Evolutionary conservation across 2,888 invertebrate genomes (phyloP).

Genomic region (Scelioninae gen. 1): DNA sequence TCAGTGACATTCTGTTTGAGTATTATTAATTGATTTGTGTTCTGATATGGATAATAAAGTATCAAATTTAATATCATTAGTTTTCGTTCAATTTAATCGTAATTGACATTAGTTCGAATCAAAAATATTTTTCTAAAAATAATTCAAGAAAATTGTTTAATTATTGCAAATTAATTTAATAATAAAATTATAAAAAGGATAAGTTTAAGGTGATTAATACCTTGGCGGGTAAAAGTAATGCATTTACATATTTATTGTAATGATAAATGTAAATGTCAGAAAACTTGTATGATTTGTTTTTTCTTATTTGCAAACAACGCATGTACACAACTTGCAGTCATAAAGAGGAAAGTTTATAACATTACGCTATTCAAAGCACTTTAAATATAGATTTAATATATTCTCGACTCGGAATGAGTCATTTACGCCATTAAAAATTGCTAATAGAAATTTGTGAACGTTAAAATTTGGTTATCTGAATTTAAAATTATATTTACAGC

Average conservation of each 20-base stretch:
- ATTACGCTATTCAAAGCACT: constrained; percentile 14
- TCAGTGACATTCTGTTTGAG: too few species aligned
- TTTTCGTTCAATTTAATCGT: too few species aligned
- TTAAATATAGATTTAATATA: constrained; percentile 8
- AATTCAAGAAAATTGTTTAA: too few species aligned
- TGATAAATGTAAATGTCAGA: not conserved
- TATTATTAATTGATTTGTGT: too few species aligned
- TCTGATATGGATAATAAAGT: too few species aligned
- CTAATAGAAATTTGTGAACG: constrained; percentile 24
- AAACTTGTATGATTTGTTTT: not conserved
- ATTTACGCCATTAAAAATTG: constrained; percentile 10
- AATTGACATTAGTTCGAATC: too few species aligned
- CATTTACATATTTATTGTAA: constrained; percentile 4
- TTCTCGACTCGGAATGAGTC: constrained; percentile 23
- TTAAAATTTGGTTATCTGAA: constrained; percentile 27
- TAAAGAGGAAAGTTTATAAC: constrained; percentile 24
- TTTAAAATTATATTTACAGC: constrained; percentile 7
- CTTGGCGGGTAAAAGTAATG: not conserved
- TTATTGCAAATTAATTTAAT: too few species aligned
- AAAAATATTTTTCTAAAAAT: too few species aligned
- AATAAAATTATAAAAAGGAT: too few species aligned
- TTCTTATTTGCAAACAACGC: not conserved
- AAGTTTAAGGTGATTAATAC: not conserved
- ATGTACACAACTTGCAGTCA: not conserved
- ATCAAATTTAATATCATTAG: too few species aligned